phyloP scores from a whole-genome alignment of 2,888 invertebrate genomes.

The Ernsta delagoae region DNA sequence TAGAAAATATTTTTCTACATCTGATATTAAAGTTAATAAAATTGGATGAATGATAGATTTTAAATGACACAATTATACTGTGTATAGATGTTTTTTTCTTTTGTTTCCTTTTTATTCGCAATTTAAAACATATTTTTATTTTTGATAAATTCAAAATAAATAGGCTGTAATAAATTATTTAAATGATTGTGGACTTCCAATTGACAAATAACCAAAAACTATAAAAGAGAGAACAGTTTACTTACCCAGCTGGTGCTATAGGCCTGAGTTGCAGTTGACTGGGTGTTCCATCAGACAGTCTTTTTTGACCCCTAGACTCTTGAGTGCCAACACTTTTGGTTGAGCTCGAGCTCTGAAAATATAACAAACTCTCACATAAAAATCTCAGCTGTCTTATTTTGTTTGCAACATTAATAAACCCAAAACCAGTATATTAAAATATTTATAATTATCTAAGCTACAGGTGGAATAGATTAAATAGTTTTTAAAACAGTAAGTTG shows the following conservation, averaged over 20 bases:
- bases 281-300: conserved; percentile 76
- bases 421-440: not conserved
- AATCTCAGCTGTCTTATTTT: not conserved
- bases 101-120: no score
- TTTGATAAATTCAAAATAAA: no score
- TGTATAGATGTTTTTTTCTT: no score
- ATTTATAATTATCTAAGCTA: not conserved
- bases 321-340: conserved; percentile 64
- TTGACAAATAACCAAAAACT: no score
- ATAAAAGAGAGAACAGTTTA: not conserved
- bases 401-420: not conserved
- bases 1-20: no score
- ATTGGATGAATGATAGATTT: no score
- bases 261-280: conserved; percentile 75
- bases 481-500: not conserved
- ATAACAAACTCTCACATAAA: not conserved
- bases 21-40: no score
- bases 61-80: no score
- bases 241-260: conserved; percentile 80
- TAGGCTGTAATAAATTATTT: no score
- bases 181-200: no score
- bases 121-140: no score
- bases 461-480: not conserved
- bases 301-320: conserved; percentile 73
- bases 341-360: conserved; percentile 65